Evolutionary conservation across 1,140 invertebrate species (phyloP).

Genomic region (Brachionus asplanchnoidis): DNA sequence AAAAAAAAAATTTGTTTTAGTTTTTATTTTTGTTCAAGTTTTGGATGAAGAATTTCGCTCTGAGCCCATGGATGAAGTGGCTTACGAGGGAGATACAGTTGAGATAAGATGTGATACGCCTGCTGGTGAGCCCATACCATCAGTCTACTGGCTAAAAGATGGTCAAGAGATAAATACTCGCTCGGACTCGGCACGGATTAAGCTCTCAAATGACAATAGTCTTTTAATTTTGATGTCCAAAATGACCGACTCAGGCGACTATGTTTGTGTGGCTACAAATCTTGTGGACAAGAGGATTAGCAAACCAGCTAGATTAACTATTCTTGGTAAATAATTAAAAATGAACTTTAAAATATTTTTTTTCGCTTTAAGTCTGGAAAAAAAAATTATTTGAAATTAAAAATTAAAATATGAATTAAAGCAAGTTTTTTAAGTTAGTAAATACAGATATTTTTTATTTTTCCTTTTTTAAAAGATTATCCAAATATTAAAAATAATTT

Average conservation of each 20-base stretch:
- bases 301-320: constrained; percentile 29
- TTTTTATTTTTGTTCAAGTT: not conserved
- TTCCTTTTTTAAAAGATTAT: no score
- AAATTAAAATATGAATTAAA: no score
- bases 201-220: constrained; percentile 22
- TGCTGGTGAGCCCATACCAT: not conserved
- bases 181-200: constrained; percentile 29
- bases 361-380: not conserved
- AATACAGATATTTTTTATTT: no score
- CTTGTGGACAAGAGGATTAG: constrained; percentile 13
- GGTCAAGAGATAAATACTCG: not conserved
- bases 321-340: not conserved
- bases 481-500: no score
- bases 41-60: constrained; percentile 27
- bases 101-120: constrained; percentile 27
- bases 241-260: constrained; percentile 6
- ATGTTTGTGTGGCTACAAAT: constrained; percentile 30
- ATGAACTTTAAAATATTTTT: not conserved
- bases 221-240: constrained; percentile 16
- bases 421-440: no score
- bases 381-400: no score
- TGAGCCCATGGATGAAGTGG: constrained; percentile 17
- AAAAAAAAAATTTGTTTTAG: not conserved
- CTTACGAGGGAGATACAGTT: constrained; percentile 31
- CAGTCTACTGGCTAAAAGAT: constrained; percentile 36